These are phyloP conservation scores for Pimpla rufipes DNA, from an alignment of 2,888 invertebrate genomes.

Conservation along the genomic window DNA sequence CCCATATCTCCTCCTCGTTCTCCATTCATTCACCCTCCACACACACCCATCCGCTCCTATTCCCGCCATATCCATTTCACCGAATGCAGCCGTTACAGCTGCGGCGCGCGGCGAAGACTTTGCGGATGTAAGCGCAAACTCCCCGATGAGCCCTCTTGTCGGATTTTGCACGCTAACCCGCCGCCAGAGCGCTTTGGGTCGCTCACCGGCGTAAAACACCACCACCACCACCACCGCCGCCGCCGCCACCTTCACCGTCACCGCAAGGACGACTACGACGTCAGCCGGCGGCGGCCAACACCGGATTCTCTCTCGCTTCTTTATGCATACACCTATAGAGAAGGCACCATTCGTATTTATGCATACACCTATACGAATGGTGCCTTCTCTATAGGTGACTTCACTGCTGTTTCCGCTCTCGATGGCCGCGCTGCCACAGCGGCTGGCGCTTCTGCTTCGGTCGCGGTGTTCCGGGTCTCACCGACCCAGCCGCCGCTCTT, in stretches of 20 bases:
- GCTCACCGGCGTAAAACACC: conserved; percentile 27
- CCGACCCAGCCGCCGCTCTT: conserved; percentile 50
- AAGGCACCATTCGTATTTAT: conserved; percentile 14
- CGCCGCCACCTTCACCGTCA: conserved; percentile 5
- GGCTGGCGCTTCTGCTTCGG: conserved; percentile 49
- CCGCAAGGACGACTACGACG: conserved; percentile 30
- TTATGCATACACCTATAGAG: conserved; percentile 8
- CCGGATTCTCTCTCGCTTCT: conserved; percentile 7
- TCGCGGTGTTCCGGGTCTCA: conserved; percentile 43
- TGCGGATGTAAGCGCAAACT: conserved; percentile 61
- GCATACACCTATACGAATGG: conserved; percentile 12
- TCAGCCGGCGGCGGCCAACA: conserved; percentile 10
- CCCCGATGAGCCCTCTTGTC: conserved; percentile 57
- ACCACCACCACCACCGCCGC: conserved; percentile 19
- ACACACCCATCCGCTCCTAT: conserved; percentile 21
- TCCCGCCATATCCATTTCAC: conserved; percentile 53
- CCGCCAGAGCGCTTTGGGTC: conserved; percentile 25
- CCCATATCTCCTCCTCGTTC: conserved; percentile 26
- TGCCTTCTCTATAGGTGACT: conserved; percentile 19
- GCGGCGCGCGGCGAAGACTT: conserved; percentile 39
- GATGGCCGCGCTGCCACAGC: conserved; percentile 26
- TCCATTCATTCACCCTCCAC: conserved; percentile 45
- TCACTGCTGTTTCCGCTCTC: conserved; percentile 52
- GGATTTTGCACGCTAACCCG: conserved; percentile 64
- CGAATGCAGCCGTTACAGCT: conserved; percentile 34